A percentile compares a stretch with the other conserved stretches of the same genome.
These are phyloP conservation scores for Motacilla alba DNA, from an alignment of 2,113 vertebrate species.

Conservation along the genomic window DNA sequence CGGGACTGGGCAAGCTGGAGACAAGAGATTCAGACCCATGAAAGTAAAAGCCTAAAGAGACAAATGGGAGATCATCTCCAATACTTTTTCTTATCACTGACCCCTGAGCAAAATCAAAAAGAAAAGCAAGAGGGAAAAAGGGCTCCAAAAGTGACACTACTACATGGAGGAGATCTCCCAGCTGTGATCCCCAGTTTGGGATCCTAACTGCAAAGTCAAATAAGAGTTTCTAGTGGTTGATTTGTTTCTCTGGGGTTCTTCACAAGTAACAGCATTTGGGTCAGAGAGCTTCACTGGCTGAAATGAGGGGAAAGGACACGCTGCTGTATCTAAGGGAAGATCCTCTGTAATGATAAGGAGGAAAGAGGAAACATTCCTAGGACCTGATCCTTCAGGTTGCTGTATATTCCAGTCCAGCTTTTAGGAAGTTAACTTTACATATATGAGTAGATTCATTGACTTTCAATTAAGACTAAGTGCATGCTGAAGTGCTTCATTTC, in stretches of 20 bases:
- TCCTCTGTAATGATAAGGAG: background rate
- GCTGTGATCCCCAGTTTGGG: background rate
- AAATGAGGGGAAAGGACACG: background rate
- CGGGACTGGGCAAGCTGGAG: background rate
- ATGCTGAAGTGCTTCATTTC: background rate
- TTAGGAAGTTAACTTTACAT: slow-evolving; percentile 2
- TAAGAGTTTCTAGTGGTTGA: slow-evolving; percentile 12
- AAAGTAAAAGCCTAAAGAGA: background rate
- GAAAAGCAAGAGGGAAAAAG: background rate
- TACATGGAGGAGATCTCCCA: background rate
- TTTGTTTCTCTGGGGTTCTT: slow-evolving; percentile 13
- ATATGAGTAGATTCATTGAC: background rate
- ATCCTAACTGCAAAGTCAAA: slow-evolving; percentile 6
- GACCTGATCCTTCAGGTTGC: background rate
- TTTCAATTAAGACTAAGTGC: slow-evolving; percentile 14
- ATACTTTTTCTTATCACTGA: background rate
- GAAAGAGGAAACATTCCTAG: background rate
- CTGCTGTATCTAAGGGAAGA: background rate
- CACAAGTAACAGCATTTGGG: slow-evolving; percentile 8
- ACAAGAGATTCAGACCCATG: fast-evolving
- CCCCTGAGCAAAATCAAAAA: background rate
- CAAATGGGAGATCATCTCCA: background rate
- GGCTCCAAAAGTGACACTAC: background rate
- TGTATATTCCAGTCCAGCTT: background rate
- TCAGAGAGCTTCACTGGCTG: background rate